Evolutionary conservation across 92 coral and sea anemone species (phyloP).

Genomic region (Plumapathes pennacea): DNA sequence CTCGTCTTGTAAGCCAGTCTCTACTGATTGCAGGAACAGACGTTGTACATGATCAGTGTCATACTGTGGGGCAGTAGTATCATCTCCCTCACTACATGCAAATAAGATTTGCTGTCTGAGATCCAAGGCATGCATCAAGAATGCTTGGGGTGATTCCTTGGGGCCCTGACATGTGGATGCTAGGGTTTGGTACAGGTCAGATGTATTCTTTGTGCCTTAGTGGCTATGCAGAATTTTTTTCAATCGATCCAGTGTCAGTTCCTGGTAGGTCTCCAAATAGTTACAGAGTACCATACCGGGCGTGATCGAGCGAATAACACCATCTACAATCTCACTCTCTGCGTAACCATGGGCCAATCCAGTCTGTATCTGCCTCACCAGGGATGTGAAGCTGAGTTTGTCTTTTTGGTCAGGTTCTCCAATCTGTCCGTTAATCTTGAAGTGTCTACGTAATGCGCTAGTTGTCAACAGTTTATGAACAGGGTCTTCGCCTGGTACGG

Average conservation of each 20-base stretch:
- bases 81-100: conserved; percentile 25
- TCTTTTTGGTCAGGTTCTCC: conserved; percentile 68
- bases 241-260: conserved; percentile 46
- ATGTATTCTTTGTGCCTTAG: conserved; percentile 38
- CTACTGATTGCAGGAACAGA: conserved; percentile 45
- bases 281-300: conserved; percentile 47
- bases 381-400: conserved; percentile 52
- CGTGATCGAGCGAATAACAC: conserved; percentile 49
- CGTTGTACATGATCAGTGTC: conserved; percentile 35
- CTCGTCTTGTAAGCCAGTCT: conserved; percentile 61
- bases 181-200: conserved; percentile 46
- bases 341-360: conserved; percentile 25
- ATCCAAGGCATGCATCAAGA: conserved; percentile 63
- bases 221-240: conserved; percentile 54
- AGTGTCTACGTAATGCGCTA: conserved; percentile 33
- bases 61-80: conserved; percentile 26
- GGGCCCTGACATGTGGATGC: conserved; percentile 45
- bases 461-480: conserved; percentile 11
- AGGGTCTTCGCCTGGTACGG: conserved; percentile 8
- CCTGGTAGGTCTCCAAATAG: conserved; percentile 48
- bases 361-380: conserved; percentile 45
- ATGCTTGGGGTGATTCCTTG: conserved; percentile 58
- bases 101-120: conserved; percentile 51
- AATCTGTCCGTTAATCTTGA: conserved; percentile 56
- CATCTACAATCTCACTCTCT: conserved; percentile 48